A percentile compares a stretch with the other conserved stretches of the same genome.
Evolutionary conservation across 2,888 invertebrate genomes (phyloP).

Genomic region (Lumbricus terrestris): DNA sequence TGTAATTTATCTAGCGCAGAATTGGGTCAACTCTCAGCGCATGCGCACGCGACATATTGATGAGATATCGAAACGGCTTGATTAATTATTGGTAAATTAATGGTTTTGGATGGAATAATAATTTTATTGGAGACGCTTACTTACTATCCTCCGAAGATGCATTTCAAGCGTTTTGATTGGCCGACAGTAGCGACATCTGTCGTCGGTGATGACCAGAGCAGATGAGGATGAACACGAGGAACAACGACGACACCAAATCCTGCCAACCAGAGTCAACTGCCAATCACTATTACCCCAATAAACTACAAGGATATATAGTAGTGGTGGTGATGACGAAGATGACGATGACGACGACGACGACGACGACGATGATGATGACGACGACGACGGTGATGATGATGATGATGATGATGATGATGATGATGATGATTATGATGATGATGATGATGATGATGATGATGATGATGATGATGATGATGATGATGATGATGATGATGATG

Average conservation of each 20-base stretch:
- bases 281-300: background rate
- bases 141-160: conserved; percentile 42
- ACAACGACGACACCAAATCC: too few relatives aligned
- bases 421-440: too few relatives aligned
- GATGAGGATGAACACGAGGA: conserved; percentile 21
- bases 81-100: too few relatives aligned
- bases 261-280: background rate
- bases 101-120: background rate
- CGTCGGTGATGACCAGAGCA: conserved; percentile 32
- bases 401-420: background rate
- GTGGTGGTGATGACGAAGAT: background rate
- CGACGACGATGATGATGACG: conserved; percentile 4
- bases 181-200: conserved; percentile 32
- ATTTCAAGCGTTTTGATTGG: conserved; percentile 32
- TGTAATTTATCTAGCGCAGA: too few relatives aligned
- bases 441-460: too few relatives aligned
- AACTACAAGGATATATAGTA: background rate
- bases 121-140: conserved; percentile 15
- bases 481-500: background rate
- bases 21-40: too few relatives aligned
- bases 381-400: background rate
- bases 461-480: conserved; percentile 13
- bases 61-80: too few relatives aligned
- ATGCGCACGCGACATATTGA: too few relatives aligned
- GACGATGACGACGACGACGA: conserved; percentile 14